Evolutionary conservation across 2,113 vertebrate species (phyloP).

Genomic region (Limanda limanda): DNA sequence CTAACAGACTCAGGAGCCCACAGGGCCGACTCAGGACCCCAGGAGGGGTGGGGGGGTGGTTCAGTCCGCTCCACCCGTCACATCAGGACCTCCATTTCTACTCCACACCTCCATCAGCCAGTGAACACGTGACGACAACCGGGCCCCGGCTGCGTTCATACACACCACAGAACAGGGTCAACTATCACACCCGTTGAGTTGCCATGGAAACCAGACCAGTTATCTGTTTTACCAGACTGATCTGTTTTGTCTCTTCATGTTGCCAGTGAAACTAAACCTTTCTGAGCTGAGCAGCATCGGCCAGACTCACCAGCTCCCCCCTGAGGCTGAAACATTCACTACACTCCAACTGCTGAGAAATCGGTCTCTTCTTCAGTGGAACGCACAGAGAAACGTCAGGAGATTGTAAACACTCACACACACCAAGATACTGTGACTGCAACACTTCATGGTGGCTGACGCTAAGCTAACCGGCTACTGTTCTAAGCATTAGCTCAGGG

Average conservation of each 20-base stretch:
- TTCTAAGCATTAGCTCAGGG: no score
- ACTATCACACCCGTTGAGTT: background rate
- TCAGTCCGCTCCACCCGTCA: slow-evolving; percentile 25
- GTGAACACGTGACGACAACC: background rate
- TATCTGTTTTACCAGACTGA: no score
- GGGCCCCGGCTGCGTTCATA: background rate
- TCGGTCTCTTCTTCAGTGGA: no score
- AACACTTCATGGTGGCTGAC: no score
- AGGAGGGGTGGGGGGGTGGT: background rate
- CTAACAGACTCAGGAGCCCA: slow-evolving; percentile 47
- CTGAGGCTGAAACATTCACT: background rate
- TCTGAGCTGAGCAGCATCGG: background rate
- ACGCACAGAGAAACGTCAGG: no score
- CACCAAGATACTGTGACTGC: no score
- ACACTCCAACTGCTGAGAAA: no score
- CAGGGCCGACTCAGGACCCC: slow-evolving; percentile 63
- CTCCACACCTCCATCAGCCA: slow-evolving; percentile 12
- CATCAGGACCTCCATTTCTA: slow-evolving; percentile 44
- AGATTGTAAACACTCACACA: no score
- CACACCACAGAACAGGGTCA: background rate
- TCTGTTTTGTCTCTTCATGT: background rate
- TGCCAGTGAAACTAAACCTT: background rate
- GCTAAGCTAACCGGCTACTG: background rate
- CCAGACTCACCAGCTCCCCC: background rate
- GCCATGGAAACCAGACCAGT: background rate